Evolutionary conservation across 1,140 invertebrate species (phyloP), one percentile per base, ranked within the genome.

Genomic region (Cherax quadricarinatus): DNA sequence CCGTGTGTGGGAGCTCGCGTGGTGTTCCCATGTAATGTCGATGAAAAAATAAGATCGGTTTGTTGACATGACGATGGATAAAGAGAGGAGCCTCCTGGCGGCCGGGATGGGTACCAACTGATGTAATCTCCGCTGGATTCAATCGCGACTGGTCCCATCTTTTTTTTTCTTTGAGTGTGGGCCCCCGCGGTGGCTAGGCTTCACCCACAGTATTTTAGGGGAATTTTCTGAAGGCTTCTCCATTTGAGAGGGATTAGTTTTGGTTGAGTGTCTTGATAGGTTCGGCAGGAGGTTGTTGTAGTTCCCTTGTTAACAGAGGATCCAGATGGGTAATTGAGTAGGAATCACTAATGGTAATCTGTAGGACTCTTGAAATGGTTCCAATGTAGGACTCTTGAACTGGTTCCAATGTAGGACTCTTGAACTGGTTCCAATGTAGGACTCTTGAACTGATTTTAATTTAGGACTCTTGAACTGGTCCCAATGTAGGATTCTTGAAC

Each of bases 51-150:
- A 30, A 75, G 70, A 0, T 5, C 12, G 70, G 70, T 75, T 75
- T 75, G 70, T 75, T 75, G 70, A 75, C 70, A 75, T 0, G 1
- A 6, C 12, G n/a, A 6, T 21, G 70, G 70, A 75, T 5, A 30
- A 30, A 18, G 66, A 18, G 24, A 30, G n/a, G 6, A n/a, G n/a
- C 14, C n/a, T 21, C 21, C 6, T 24, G 24, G n/a, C 12, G 70
- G 70, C n/a, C n/a, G 24, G 70, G n/a, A 21, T n/a, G 18, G 70
- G 70, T 75, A 75, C 14, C 14, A 12, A 21, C 70, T 75, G 70
- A 75, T 75, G 70, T 75, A 75, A 75, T 75, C 70, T 75, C 6
- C n/a, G n/a, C 70, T 30, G 70, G n/a, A 75, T 30, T 75, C 14
- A 75, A 2, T 41, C 30, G 30, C 30, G 62, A 16, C 24, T 5